Conservation (phyloP, 2,113 vertebrate genomes). For the Prunella himalayana region DNA sequence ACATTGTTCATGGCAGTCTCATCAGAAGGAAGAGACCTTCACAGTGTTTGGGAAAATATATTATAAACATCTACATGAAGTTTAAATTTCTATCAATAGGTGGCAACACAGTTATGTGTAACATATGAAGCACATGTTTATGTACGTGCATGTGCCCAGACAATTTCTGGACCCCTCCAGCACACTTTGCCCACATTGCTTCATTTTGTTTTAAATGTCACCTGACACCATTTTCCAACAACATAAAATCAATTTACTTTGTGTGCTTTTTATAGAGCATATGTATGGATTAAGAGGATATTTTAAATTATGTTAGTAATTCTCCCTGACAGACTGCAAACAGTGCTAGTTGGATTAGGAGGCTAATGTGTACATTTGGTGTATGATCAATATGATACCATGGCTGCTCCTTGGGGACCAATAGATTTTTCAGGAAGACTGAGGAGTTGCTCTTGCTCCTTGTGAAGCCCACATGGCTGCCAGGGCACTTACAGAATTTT, state of each 20-base stretch:
- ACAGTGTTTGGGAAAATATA: not conserved
- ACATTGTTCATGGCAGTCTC: not conserved
- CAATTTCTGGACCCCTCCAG: too few species aligned
- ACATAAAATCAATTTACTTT: not conserved
- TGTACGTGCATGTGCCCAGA: not conserved
- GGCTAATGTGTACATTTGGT: not conserved
- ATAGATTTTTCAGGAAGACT: not conserved
- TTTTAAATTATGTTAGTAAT: not conserved
- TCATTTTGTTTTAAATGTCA: not conserved
- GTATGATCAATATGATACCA: not conserved
- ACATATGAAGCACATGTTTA: not conserved
- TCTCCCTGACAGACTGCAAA: not conserved
- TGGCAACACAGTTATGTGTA: slow-evolving; percentile 30
- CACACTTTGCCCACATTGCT: not conserved
- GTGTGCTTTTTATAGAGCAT: not conserved
- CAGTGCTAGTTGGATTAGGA: not conserved
- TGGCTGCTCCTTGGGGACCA: not conserved
- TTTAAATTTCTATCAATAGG: slow-evolving; percentile 44
- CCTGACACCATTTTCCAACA: not conserved
- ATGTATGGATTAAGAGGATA: not conserved
- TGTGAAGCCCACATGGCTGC: not conserved
- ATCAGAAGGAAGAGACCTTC: not conserved
- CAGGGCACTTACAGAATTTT: not conserved
- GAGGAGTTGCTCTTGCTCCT: not conserved
- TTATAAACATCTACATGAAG: not conserved